Conservation (phyloP, 2,888 invertebrate genomes). For the Amitus sp. region DNA sequence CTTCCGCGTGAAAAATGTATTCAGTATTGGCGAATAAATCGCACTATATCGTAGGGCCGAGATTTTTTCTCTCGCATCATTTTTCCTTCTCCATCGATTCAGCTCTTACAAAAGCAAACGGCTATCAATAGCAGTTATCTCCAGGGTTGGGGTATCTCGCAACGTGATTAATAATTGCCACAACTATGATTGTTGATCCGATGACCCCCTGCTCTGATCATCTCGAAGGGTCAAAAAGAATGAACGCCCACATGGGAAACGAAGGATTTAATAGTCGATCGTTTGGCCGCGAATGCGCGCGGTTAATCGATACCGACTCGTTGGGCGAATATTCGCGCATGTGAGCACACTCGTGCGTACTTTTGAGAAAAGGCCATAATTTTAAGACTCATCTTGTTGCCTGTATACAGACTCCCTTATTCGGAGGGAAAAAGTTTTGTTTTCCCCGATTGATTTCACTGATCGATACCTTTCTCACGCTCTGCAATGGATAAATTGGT, state of each 20-base stretch:
- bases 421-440: not conserved
- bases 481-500: conserved; percentile 31
- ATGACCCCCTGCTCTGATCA: conserved; percentile 53
- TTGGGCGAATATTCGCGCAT: not conserved
- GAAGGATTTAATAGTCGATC: conserved; percentile 40
- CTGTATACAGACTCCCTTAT: not conserved
- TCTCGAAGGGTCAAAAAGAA: conserved; percentile 48
- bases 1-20: too few relatives aligned
- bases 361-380: too few relatives aligned
- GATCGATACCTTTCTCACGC: conserved; percentile 9
- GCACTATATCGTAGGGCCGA: conserved; percentile 36
- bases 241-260: conserved; percentile 52
- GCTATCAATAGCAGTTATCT: conserved; percentile 36
- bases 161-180: conserved; percentile 54
- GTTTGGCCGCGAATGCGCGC: conserved; percentile 24
- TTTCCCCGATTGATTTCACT: not conserved
- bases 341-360: too few relatives aligned
- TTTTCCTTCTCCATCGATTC: conserved; percentile 27
- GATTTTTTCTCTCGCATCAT: conserved; percentile 20
- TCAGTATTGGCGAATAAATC: conserved; percentile 14
- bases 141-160: conserved; percentile 35
- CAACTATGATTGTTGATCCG: conserved; percentile 56
- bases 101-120: conserved; percentile 23
- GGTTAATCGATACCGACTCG: conserved; percentile 19
- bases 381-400: too few relatives aligned